These are phyloP conservation scores for Lepas anatifera DNA, from an alignment of 2,888 invertebrate species.

Conservation along the genomic window DNA sequence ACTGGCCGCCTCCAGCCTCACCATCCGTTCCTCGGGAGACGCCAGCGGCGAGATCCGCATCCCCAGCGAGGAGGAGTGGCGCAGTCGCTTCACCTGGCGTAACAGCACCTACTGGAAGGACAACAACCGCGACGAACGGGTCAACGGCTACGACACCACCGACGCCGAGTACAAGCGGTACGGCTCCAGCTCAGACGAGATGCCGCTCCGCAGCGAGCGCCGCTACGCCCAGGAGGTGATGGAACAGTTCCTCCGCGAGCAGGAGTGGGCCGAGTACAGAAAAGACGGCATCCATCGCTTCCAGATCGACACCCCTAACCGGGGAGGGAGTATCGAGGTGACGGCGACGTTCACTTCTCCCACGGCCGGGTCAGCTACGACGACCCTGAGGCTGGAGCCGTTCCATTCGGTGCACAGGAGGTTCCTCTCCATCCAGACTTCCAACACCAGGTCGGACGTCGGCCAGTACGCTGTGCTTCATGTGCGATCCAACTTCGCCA, in stretches of 20 bases:
- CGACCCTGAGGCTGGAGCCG: neutral
- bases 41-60: neutral
- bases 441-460: slow-evolving; percentile 34
- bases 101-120: neutral
- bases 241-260: slow-evolving; percentile 11
- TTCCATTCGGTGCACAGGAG: neutral
- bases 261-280: slow-evolving; percentile 19
- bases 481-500: slow-evolving; percentile 37
- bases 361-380: neutral
- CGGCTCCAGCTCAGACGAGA: neutral
- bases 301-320: slow-evolving; percentile 14
- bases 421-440: slow-evolving; percentile 26
- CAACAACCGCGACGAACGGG: neutral
- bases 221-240: neutral
- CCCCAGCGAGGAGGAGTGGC: neutral
- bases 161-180: neutral
- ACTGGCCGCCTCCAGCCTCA: slow-evolving; percentile 50
- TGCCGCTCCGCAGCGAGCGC: neutral
- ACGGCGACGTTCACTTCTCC: slow-evolving; percentile 15
- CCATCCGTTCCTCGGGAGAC: slow-evolving; percentile 35
- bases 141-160: neutral
- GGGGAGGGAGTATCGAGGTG: slow-evolving; percentile 11
- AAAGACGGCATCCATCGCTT: slow-evolving; percentile 16
- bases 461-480: slow-evolving; percentile 44
- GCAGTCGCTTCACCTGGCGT: neutral